phyloP scores from a whole-genome alignment of 2,113 vertebrate genomes.

The Conger conger region DNA sequence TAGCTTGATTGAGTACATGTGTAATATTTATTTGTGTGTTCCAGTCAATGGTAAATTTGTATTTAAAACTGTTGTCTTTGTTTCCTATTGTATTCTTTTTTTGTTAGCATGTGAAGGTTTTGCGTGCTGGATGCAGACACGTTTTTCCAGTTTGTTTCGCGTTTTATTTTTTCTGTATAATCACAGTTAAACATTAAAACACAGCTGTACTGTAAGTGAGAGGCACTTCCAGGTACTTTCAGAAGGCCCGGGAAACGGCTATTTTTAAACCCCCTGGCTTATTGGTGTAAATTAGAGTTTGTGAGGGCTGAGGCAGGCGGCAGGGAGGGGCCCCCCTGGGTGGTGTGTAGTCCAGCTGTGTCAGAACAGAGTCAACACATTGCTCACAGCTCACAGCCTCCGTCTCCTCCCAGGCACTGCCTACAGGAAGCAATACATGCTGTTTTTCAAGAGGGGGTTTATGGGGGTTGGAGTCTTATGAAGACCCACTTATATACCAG shows the following conservation, averaged over 20 bases:
- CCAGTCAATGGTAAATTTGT: not conserved
- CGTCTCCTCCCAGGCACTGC: not conserved
- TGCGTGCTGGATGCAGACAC: constrained; percentile 36
- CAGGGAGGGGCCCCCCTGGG: not conserved
- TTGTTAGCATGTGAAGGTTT: constrained; percentile 21
- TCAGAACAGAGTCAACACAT: constrained; percentile 6
- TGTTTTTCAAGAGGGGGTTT: not conserved
- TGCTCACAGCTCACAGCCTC: not conserved
- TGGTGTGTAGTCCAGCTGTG: constrained; percentile 15
- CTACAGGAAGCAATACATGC: not conserved
- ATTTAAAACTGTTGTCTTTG: not conserved
- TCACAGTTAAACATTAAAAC: constrained; percentile 8
- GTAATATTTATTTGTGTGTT: not conserved
- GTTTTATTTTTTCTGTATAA: not conserved
- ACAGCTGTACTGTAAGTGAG: constrained; percentile 26
- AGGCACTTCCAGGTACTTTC: not conserved
- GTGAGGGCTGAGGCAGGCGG: not conserved
- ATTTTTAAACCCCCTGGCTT: constrained; percentile 29
- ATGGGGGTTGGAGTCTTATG: not conserved
- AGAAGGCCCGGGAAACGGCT: constrained; percentile 28
- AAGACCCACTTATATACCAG: not conserved
- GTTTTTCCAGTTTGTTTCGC: constrained; percentile 22
- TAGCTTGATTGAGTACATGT: not conserved
- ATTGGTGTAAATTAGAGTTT: constrained; percentile 14
- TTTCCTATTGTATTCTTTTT: constrained; percentile 20